Percentiles rank a stretch among this genome's conserved stretches.
Conservation (phyloP, 2,113 vertebrate species). For the Strigops habroptila region DNA sequence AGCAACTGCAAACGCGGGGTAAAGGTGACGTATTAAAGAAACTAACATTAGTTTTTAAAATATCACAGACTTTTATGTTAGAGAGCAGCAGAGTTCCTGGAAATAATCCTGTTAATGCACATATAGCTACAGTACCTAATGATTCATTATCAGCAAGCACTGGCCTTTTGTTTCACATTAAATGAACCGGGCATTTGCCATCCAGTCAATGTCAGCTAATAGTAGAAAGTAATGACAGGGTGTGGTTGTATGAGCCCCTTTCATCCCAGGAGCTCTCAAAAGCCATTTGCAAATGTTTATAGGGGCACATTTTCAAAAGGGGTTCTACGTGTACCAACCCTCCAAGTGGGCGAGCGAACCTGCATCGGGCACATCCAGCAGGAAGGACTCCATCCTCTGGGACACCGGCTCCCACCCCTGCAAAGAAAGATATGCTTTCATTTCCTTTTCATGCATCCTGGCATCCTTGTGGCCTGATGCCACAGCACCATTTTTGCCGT, state of each 20-base stretch:
- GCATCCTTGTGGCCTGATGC: background rate
- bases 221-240: slow-evolving; percentile 36
- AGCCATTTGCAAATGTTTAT: slow-evolving; percentile 28
- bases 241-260: slow-evolving; percentile 8
- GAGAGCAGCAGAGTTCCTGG: background rate
- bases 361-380: fast-evolving
- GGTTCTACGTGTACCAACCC: background rate
- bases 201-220: slow-evolving; percentile 11
- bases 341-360: background rate
- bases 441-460: background rate
- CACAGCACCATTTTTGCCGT: background rate
- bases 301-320: slow-evolving; percentile 16
- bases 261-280: background rate
- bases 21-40: background rate
- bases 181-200: slow-evolving; percentile 38
- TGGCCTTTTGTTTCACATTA: slow-evolving; percentile 47
- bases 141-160: slow-evolving; percentile 15
- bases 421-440: background rate
- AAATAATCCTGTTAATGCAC: background rate
- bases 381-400: background rate
- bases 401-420: fast-evolving
- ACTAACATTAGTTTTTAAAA: slow-evolving; percentile 20
- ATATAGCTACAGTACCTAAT: slow-evolving; percentile 43
- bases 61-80: background rate
- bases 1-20: background rate